Evolutionary conservation across 2,113 vertebrate genomes (phyloP), one percentile per base, ranked within the genome.

Genomic region (Gambusia affinis): DNA sequence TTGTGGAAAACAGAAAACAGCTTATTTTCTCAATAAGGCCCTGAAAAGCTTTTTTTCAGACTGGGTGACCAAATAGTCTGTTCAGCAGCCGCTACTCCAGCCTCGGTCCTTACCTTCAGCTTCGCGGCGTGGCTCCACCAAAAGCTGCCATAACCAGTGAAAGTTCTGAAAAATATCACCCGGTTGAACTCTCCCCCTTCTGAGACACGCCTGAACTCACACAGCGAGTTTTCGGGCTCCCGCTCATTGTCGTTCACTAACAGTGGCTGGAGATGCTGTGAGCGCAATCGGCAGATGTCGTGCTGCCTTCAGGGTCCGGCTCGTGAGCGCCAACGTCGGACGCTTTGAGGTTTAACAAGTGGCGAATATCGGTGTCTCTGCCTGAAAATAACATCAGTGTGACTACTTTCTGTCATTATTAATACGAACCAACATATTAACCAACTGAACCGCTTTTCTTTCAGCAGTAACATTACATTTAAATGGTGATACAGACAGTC

Each of bases 71-170:
- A 37, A 37, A 11, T 10, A 3, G 10, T 37, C 10, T 37, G 35
- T 10, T 37, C 39, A 4, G 39, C 39, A 42, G 39, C 39, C 12
- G 39, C 15, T 19, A 5, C 44, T 47, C 44, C 44, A 47, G 4
- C 14, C 42, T 44, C 27, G 22, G 12, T 8, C 78, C 91, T 85
- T 90, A 91, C 91, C 91, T 88, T 88, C 8, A 8, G 30, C 1
- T 83, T 80, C 81, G 87, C n/a, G 85, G 82, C 79, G 66, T 79
- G 51, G 83, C 68, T 88, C 86, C 86, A 24, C 77, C 69, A 11
- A 8, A 81, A 33, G 76, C 68, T 81, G 81, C 24, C 91, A 92
- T 92, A 3, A 47, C 73, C 10, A 76, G 83, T 73, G 65, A 27
- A 84, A 10, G 79, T 44, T 75, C 29, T 83, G 65, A 65, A 71